Conservation (phyloP, 2,113 vertebrate genomes). For the Trematocara zebra region DNA sequence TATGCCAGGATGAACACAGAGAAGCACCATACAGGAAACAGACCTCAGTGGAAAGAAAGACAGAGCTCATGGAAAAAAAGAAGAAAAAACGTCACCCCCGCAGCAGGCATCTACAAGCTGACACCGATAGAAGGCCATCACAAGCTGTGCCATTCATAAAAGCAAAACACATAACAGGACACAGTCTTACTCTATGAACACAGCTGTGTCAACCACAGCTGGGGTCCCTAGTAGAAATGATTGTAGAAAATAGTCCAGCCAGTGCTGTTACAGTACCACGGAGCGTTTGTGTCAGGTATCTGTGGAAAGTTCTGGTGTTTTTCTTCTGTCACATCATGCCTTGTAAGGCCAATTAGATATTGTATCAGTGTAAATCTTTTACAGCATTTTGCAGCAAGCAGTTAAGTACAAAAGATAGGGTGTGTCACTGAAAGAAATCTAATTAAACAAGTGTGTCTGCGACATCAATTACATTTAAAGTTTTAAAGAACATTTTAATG, state of each 20-base stretch:
- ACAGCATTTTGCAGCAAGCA: not conserved
- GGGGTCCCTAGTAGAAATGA: not conserved
- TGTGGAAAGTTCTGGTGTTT: not conserved
- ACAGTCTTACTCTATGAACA: not conserved
- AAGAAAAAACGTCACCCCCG: not conserved
- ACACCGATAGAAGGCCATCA: conserved; percentile 37
- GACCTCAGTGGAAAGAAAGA: conserved; percentile 58
- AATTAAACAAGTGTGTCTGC: not conserved
- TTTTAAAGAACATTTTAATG: not conserved
- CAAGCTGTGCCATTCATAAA: conserved; percentile 34
- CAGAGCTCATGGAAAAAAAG: conserved; percentile 39
- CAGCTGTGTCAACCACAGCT: conserved; percentile 57
- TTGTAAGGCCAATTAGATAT: not conserved
- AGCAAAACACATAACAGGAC: conserved; percentile 54
- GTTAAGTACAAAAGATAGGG: not conserved
- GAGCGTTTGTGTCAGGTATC: not conserved
- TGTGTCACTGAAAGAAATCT: not conserved
- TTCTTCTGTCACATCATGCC: not conserved
- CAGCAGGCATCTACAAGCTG: conserved; percentile 43
- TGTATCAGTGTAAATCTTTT: not conserved
- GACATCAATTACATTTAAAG: not conserved
- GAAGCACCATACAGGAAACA: conserved; percentile 52
- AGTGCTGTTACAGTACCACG: not conserved
- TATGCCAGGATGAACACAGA: conserved; percentile 59
- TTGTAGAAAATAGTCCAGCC: not conserved